phyloP scores from a whole-genome alignment of 2,888 invertebrate genomes.

The Apotomis capreana region DNA sequence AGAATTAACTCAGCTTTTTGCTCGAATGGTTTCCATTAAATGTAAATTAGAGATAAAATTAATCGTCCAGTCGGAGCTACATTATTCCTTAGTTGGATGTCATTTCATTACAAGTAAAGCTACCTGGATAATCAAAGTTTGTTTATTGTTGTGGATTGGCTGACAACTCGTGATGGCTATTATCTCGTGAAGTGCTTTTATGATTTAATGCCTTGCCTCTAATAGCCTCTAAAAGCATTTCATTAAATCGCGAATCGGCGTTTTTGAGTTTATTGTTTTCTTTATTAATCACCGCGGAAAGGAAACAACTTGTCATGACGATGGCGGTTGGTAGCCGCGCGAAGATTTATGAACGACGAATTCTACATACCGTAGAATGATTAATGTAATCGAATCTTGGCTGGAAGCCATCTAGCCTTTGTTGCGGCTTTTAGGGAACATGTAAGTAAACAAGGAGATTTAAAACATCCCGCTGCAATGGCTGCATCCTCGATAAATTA shows the following conservation, averaged over 20 bases:
- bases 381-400: slow-evolving; percentile 69
- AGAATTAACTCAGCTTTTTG: slow-evolving; percentile 53
- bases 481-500: slow-evolving; percentile 26
- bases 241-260: slow-evolving; percentile 35
- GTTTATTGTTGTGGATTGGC: slow-evolving; percentile 30
- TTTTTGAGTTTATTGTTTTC: slow-evolving; percentile 30
- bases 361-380: slow-evolving; percentile 66
- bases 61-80: slow-evolving; percentile 59
- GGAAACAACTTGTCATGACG: slow-evolving; percentile 38
- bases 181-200: slow-evolving; percentile 36
- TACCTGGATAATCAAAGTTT: slow-evolving; percentile 27
- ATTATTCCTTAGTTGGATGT: slow-evolving; percentile 43
- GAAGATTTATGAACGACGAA: slow-evolving; percentile 62
- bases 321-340: slow-evolving; percentile 36
- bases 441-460: slow-evolving; percentile 24
- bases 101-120: neutral
- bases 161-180: slow-evolving; percentile 16
- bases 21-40: slow-evolving; percentile 60
- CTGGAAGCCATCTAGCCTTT: slow-evolving; percentile 65
- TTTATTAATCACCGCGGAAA: slow-evolving; percentile 28
- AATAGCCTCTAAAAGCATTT: slow-evolving; percentile 40
- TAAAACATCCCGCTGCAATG: slow-evolving; percentile 16
- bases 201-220: slow-evolving; percentile 33
- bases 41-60: slow-evolving; percentile 65
- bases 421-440: slow-evolving; percentile 62